These are phyloP conservation scores for Hypothenemus hampei DNA, from an alignment of 1,140 invertebrate genomes.

Conservation along the genomic window DNA sequence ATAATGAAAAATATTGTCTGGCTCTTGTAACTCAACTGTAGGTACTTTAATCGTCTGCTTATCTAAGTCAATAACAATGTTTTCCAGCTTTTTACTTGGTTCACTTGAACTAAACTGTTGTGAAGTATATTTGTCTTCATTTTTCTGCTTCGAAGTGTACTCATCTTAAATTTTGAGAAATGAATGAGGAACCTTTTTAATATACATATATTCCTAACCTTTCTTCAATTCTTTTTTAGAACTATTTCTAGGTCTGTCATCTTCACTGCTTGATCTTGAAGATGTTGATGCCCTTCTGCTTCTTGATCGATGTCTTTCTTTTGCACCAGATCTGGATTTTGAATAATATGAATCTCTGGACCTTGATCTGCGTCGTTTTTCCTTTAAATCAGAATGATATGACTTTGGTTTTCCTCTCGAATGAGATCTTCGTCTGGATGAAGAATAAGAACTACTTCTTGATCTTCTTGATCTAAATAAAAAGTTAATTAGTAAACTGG, in stretches of 20 bases:
- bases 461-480: slow-evolving; percentile 16
- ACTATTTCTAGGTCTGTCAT: slow-evolving; percentile 9
- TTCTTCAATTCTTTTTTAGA: slow-evolving; percentile 9
- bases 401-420: slow-evolving; percentile 31
- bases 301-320: slow-evolving; percentile 33
- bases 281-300: slow-evolving; percentile 29
- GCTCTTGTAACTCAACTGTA: slow-evolving; percentile 39
- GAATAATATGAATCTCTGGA: slow-evolving; percentile 33
- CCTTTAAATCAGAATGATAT: slow-evolving; percentile 7
- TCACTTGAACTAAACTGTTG: slow-evolving; percentile 37
- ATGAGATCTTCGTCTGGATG: slow-evolving; percentile 26
- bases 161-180: slow-evolving; percentile 28
- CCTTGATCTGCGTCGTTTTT: slow-evolving; percentile 25
- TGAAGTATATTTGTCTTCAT: slow-evolving; percentile 37
- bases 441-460: slow-evolving; percentile 30
- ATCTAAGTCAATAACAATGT: slow-evolving; percentile 43
- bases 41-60: slow-evolving; percentile 44
- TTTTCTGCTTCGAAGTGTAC: slow-evolving; percentile 38
- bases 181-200: slow-evolving; percentile 1
- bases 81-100: slow-evolving; percentile 36
- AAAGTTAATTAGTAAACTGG: background rate
- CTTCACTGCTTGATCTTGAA: slow-evolving; percentile 13
- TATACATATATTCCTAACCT: background rate
- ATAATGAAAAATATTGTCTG: slow-evolving; percentile 42
- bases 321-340: slow-evolving; percentile 34